phyloP scores from a whole-genome alignment of 2,888 invertebrate species.

The Tribolium freemani region DNA sequence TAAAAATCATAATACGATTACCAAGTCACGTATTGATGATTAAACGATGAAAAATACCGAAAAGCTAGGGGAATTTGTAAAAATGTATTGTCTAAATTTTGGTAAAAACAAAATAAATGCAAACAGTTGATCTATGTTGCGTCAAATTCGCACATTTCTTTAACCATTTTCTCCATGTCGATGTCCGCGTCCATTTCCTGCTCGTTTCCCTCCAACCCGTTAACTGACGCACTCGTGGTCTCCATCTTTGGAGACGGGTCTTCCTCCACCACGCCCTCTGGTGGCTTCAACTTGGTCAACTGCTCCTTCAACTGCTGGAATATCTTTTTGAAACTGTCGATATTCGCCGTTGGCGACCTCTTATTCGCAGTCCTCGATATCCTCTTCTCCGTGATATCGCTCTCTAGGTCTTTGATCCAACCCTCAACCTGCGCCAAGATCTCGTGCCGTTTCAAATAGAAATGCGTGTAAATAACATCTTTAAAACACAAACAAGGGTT shows the following conservation, averaged over 20 bases:
- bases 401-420: conserved; percentile 92
- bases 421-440: conserved; percentile 89
- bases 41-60: conserved; percentile 6
- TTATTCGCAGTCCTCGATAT: conserved; percentile 75
- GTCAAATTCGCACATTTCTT: conserved; percentile 69
- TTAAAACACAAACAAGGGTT: conserved; percentile 93
- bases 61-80: conserved; percentile 15
- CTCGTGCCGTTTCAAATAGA: conserved; percentile 94
- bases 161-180: conserved; percentile 84
- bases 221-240: conserved; percentile 50
- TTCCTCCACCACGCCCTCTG: conserved; percentile 71
- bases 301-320: conserved; percentile 84
- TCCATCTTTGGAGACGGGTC: conserved; percentile 57
- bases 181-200: conserved; percentile 75
- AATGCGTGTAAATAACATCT: conserved; percentile 94
- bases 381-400: conserved; percentile 76
- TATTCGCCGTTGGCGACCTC: conserved; percentile 62
- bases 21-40: conserved; percentile 2
- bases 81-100: conserved; percentile 41
- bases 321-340: conserved; percentile 65
- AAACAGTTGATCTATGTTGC: conserved; percentile 28
- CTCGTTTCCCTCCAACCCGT: conserved; percentile 53
- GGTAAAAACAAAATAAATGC: conserved; percentile 37
- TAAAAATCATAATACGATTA: conserved; percentile 35
- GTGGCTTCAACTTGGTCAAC: conserved; percentile 85